Evolutionary conservation across 2,797 vertebrate species (phyloP), one percentile per base, ranked within the genome.

Genomic region (Argentina silus): DNA sequence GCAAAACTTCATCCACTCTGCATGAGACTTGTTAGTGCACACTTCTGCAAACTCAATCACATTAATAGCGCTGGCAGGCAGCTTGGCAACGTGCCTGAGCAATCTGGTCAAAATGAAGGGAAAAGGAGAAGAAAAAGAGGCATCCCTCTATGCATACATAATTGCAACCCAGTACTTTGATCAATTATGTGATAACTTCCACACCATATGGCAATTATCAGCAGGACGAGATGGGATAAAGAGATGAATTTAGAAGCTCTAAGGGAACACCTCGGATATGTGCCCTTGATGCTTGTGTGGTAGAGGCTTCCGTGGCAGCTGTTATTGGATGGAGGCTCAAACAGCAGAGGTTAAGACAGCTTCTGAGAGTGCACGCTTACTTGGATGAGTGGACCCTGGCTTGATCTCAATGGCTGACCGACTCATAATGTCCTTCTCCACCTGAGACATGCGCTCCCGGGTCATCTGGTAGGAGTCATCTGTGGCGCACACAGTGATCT

Each of bases 401-500:
- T 94, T 92, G 63, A 94, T 94, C 87, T 95, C 94, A 21, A 94
- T 94, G 7, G 90, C 93, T 7, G 93, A 92, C 76, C 93, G 90
- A 84, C 94, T 93, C 92, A 91, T 91, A 80, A 94, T 93, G 88
- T 95, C 95, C 82, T 94, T 94, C 86, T 95, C 94, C 78, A 91
- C 93, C 74, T 90, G 93, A 68, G 94, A 93, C 92, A 92, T 88
- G 8, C 87, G 91, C 80, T 95, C 94, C 57, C 86, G 89, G 42
- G 92, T 95, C 57, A 87, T 90, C 87, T 95, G 95, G 87, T 92
- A 94, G 42, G 93, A 93, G 86, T 96, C 95, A 17, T 95, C 93
- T 1, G 94, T 94, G 85, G 95, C 94, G 80, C 95, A 96, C 75
- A 96, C 90, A 0, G 95, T 96, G 86, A 96, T 96, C 86, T 96